A percentile compares a stretch with the other conserved stretches of the same genome.
Evolutionary conservation across 1,140 invertebrate genomes (phyloP).

Genomic region (Babylonia areolata): DNA sequence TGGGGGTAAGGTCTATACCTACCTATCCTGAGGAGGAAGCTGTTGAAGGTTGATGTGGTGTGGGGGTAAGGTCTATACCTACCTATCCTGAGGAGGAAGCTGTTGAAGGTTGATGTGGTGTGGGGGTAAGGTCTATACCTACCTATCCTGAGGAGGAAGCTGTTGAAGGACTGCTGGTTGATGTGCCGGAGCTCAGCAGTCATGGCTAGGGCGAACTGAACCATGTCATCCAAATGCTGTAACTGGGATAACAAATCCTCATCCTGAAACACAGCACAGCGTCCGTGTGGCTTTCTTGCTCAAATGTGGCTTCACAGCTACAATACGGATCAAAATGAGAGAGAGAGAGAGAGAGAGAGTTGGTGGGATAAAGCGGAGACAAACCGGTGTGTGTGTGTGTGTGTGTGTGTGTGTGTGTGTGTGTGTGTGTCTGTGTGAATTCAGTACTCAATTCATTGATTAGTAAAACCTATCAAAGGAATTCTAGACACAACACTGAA

Average conservation of each 20-base stretch:
- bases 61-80: slow-evolving; percentile 59
- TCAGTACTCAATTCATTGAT: too few relatives aligned
- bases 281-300: background rate
- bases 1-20: slow-evolving; percentile 59
- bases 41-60: slow-evolving; percentile 96
- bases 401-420: too few relatives aligned
- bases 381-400: too few relatives aligned
- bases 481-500: too few relatives aligned
- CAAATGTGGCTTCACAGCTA: background rate
- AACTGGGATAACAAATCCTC: background rate
- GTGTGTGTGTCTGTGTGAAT: too few relatives aligned
- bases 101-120: slow-evolving; percentile 93
- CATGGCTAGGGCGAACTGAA: slow-evolving; percentile 94
- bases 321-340: background rate
- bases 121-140: slow-evolving; percentile 79
- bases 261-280: too few relatives aligned
- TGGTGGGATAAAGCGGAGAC: too few relatives aligned
- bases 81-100: slow-evolving; percentile 95
- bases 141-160: slow-evolving; percentile 95
- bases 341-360: too few relatives aligned
- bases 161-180: slow-evolving; percentile 97
- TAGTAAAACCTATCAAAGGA: too few relatives aligned
- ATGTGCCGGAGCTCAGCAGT: slow-evolving; percentile 94
- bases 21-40: slow-evolving; percentile 95
- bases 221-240: slow-evolving; percentile 77